Percentiles rank a stretch among this genome's conserved stretches.
These are phyloP conservation scores for Pangasianodon gigas DNA, from an alignment of 2,113 vertebrate species.

Conservation along the genomic window DNA sequence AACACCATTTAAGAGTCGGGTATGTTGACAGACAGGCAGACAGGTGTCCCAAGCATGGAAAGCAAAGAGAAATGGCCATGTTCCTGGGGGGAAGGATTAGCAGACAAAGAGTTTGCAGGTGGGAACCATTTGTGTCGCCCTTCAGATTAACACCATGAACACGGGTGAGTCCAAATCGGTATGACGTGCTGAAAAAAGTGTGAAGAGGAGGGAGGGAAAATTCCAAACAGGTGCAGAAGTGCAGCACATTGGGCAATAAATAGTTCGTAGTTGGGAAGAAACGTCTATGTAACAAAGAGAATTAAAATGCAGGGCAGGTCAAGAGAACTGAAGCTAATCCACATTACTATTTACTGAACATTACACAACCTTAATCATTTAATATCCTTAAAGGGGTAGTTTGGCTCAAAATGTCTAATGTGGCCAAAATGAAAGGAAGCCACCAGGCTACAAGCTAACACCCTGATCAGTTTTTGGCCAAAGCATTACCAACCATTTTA, in stretches of 20 bases:
- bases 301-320: not conserved
- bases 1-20: not conserved
- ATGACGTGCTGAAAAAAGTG: slow-evolving; percentile 5
- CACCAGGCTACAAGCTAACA: not conserved
- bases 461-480: not conserved
- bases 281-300: not conserved
- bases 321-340: not conserved
- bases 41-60: slow-evolving; percentile 39
- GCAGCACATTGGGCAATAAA: not conserved
- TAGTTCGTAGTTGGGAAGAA: not conserved
- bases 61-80: slow-evolving; percentile 27
- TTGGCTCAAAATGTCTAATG: not conserved
- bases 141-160: slow-evolving; percentile 8
- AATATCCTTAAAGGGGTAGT: not conserved
- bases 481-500: not conserved
- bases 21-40: slow-evolving; percentile 40
- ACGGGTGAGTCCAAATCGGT: slow-evolving; percentile 3
- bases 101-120: not conserved
- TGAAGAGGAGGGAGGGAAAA: slow-evolving; percentile 20
- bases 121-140: slow-evolving; percentile 12
- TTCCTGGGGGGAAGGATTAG: slow-evolving; percentile 4
- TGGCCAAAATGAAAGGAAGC: not conserved
- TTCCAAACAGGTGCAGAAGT: slow-evolving; percentile 17
- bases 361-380: not conserved
- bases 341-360: not conserved